A percentile compares a stretch with the other conserved stretches of the same genome.
These are phyloP conservation scores for Carassius gibelio DNA, from an alignment of 2,113 vertebrate genomes.

Conservation along the genomic window DNA sequence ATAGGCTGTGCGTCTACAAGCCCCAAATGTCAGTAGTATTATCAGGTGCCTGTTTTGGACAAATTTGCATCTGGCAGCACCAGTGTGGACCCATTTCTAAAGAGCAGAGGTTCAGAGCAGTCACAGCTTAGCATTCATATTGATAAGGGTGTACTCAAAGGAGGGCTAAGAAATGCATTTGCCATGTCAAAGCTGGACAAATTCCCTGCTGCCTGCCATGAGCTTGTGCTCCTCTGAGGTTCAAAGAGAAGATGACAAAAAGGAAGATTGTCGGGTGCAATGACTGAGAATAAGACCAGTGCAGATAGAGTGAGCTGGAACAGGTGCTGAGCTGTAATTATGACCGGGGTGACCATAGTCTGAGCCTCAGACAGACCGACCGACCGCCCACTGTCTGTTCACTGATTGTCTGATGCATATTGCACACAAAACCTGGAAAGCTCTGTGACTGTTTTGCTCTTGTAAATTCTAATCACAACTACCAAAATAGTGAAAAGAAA, in stretches of 20 bases:
- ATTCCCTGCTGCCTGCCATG: slow-evolving; percentile 73
- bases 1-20: slow-evolving; percentile 40
- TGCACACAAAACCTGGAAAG: neutral
- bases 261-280: slow-evolving; percentile 46
- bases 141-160: slow-evolving; percentile 78
- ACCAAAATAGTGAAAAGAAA: neutral
- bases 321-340: slow-evolving; percentile 30
- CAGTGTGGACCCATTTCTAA: slow-evolving; percentile 51
- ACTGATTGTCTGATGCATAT: slow-evolving; percentile 3
- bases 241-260: slow-evolving; percentile 68
- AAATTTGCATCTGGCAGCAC: slow-evolving; percentile 59
- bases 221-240: slow-evolving; percentile 68
- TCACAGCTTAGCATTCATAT: slow-evolving; percentile 70
- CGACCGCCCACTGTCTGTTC: slow-evolving; percentile 4
- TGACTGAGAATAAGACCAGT: slow-evolving; percentile 37
- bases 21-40: slow-evolving; percentile 60
- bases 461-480: neutral
- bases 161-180: slow-evolving; percentile 67
- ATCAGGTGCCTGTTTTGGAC: slow-evolving; percentile 55
- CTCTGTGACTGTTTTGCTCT: neutral
- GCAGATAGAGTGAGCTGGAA: slow-evolving; percentile 22
- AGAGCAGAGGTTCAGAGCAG: slow-evolving; percentile 68
- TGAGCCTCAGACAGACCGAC: slow-evolving; percentile 9
- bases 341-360: slow-evolving; percentile 19
- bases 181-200: slow-evolving; percentile 76